phyloP scores from a whole-genome alignment of 2,113 vertebrate species.

The Peromyscus polionotus region DNA sequence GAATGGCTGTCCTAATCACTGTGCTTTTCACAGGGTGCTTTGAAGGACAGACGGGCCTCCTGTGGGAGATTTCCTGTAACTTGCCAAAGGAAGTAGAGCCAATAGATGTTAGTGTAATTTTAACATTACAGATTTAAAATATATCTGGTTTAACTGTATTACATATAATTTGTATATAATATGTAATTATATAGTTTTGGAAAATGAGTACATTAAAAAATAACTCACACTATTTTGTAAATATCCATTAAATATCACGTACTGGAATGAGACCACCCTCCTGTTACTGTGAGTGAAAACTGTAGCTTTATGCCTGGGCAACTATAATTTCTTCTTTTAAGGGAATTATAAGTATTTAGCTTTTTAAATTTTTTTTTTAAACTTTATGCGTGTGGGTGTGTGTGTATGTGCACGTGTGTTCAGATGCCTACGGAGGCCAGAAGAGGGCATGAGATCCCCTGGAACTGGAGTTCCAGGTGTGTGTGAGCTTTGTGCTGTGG shows the following conservation, averaged over 20 bases:
- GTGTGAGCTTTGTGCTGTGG: no score
- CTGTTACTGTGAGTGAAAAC: constrained; percentile 48
- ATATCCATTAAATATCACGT: background rate
- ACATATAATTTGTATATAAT: background rate
- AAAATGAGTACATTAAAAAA: background rate
- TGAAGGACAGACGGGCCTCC: background rate
- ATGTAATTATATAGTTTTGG: background rate
- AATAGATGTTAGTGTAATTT: background rate
- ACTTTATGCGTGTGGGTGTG: background rate
- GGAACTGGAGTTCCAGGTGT: background rate
- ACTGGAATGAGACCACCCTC: background rate
- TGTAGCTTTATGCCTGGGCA: constrained; percentile 2
- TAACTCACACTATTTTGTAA: constrained; percentile 1
- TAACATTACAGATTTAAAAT: background rate
- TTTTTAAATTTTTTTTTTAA: constrained; percentile 22
- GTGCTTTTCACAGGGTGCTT: background rate
- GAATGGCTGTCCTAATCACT: background rate
- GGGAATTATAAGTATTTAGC: background rate
- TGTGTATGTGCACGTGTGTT: background rate
- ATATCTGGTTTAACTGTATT: background rate
- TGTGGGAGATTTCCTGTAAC: background rate
- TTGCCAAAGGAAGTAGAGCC: background rate
- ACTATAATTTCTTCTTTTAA: constrained; percentile 17
- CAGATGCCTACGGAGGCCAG: background rate
- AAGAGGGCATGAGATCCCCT: background rate